phyloP scores from a whole-genome alignment of 1,140 invertebrate genomes.

The Schlechtendalia chinensis region DNA sequence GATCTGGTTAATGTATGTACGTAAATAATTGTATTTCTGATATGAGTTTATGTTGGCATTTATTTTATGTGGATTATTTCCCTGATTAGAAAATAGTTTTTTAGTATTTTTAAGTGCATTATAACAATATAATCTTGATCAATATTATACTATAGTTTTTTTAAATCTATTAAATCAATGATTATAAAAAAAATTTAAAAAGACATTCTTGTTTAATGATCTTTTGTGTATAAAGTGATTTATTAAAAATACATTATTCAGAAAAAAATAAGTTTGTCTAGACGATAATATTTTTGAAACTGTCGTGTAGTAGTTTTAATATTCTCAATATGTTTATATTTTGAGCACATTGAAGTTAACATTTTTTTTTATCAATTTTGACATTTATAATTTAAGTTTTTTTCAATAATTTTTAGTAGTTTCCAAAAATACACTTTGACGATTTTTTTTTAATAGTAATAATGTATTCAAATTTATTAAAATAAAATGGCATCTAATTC shows the following conservation, averaged over 20 bases:
- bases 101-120: neutral
- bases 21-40: conserved; percentile 17
- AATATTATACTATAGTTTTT: conserved; percentile 1
- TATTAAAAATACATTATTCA: neutral
- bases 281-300: conserved; percentile 22
- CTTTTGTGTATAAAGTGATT: conserved; percentile 5
- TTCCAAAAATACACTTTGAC: neutral
- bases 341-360: neutral
- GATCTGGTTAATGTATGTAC: too few species aligned
- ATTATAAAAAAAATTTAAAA: neutral
- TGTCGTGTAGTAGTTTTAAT: neutral
- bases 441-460: too few species aligned
- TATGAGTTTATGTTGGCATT: neutral
- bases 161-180: neutral
- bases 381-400: too few species aligned
- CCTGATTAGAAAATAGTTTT: too few species aligned
- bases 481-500: too few species aligned
- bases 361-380: too few species aligned
- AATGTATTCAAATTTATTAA: too few species aligned
- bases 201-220: conserved; percentile 7
- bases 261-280: neutral
- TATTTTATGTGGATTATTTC: too few species aligned
- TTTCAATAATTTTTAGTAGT: too few species aligned
- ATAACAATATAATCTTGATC: neutral
- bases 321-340: neutral